Percentiles rank a stretch among this genome's conserved stretches.
These are phyloP conservation scores for Phrynocephalus versicolor DNA, from an alignment of 2,113 vertebrate genomes.

Conservation along the genomic window DNA sequence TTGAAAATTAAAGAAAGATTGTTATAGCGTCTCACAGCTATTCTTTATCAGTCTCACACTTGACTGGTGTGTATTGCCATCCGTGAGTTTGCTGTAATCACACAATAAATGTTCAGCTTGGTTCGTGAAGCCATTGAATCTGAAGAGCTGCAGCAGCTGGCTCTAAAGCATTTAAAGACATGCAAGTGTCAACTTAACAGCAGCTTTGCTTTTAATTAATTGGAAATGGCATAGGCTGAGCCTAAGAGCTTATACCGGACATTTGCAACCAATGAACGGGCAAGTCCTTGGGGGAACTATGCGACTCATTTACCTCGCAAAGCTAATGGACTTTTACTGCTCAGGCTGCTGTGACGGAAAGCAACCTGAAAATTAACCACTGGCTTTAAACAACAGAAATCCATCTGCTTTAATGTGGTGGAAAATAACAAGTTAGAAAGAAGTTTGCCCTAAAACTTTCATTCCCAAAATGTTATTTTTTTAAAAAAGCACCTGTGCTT, in stretches of 20 bases:
- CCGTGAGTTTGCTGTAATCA: neutral
- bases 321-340: constrained; percentile 2
- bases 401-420: constrained; percentile 41
- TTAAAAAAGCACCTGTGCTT: too few species aligned
- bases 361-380: constrained; percentile 20
- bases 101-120: neutral
- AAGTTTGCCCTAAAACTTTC: constrained; percentile 33
- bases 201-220: neutral
- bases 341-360: constrained; percentile 15
- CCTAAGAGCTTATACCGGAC: neutral
- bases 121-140: neutral
- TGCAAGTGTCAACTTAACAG: neutral
- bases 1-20: neutral
- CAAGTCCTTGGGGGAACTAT: neutral
- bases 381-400: constrained; percentile 26
- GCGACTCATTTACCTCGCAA: neutral
- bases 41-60: too few species aligned
- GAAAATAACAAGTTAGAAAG: constrained; percentile 36
- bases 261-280: neutral
- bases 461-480: neutral
- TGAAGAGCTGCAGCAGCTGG: neutral
- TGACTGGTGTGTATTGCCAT: fast-evolving
- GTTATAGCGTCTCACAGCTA: neutral
- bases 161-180: neutral
- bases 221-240: neutral